Conservation (phyloP, 1,140 invertebrate genomes). For the Gerris buenoi region DNA sequence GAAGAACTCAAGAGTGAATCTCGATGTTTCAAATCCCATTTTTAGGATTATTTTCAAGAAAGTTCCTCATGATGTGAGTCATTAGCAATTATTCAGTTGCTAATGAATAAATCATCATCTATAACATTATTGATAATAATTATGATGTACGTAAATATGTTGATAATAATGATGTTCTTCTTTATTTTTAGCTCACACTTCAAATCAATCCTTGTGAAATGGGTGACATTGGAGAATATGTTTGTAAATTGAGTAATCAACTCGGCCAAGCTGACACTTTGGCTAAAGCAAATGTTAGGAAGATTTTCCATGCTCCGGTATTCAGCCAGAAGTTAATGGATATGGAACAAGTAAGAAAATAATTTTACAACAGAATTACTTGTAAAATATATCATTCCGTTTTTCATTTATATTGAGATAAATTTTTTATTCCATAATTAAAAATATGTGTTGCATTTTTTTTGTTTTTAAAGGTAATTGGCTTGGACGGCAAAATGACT, state of each 20-base stretch:
- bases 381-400: too few relatives aligned
- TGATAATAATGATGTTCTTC: background rate
- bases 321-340: slow-evolving; percentile 74
- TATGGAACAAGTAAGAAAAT: slow-evolving; percentile 64
- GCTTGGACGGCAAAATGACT: slow-evolving; percentile 62
- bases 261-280: slow-evolving; percentile 51
- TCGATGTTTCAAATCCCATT: too few relatives aligned
- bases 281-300: slow-evolving; percentile 55
- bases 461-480: slow-evolving; percentile 41
- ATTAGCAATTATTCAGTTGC: too few relatives aligned
- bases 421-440: too few relatives aligned
- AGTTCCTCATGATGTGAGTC: too few relatives aligned
- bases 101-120: too few relatives aligned
- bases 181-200: slow-evolving; percentile 43
- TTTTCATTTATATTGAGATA: too few relatives aligned
- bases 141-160: too few relatives aligned
- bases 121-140: too few relatives aligned
- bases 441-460: slow-evolving; percentile 37
- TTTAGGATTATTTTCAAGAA: too few relatives aligned
- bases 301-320: slow-evolving; percentile 58
- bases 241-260: slow-evolving; percentile 54
- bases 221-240: slow-evolving; percentile 61
- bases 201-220: slow-evolving; percentile 53
- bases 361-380: too few relatives aligned
- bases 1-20: too few relatives aligned